Evolutionary conservation across 2,797 vertebrate species (phyloP), one percentile per base, ranked within the genome.

Genomic region (Rhinella marina): DNA sequence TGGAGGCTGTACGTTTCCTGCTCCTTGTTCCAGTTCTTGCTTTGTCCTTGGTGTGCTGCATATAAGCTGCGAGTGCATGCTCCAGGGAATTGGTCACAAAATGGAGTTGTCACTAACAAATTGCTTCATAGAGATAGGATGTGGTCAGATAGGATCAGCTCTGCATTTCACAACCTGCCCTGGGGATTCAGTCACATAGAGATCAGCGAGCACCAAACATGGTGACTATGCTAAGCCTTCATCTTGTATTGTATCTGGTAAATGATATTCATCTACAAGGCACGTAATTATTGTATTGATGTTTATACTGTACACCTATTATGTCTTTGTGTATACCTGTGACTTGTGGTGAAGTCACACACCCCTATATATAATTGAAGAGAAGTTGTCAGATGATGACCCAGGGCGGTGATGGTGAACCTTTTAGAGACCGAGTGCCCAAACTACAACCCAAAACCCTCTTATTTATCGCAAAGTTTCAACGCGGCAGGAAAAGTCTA

Each of bases 81-180:
- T 75, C 78, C 29, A 68, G 78, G 79, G 86, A 87, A 59, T 87
- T 70, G 50, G 57, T 72, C n/a, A 75, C 79, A 75, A 62, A 81
- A 76, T 87, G 19, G 68, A 62, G 86, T 75, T 87, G 86, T 87
- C 79, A 82, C 56, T 87, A 72, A 76, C 68, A 82, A 76, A 87
- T 87, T 81, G 78, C 86, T 87, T 82, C 56, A 57, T 87, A 64
- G n/a, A n/a, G n/a, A n/a, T 73, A 86, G 70, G 79, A 87, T 82
- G 59, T 87, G 79, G 79, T 75, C 79, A 87, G 78, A 75, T 87
- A 76, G 68, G 56, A 87, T 82, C 86, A 82, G 86, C 79, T 29
- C 79, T 56, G 25, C 56, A 52, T 82, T 82, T 54, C 56, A n/a
- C 85, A 41, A 78, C 25, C 17, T 73, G 78, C 85, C 85, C 66